These are phyloP conservation scores for Malacoctenus gilli DNA, from an alignment of 2,797 vertebrate genomes.

Conservation along the genomic window DNA sequence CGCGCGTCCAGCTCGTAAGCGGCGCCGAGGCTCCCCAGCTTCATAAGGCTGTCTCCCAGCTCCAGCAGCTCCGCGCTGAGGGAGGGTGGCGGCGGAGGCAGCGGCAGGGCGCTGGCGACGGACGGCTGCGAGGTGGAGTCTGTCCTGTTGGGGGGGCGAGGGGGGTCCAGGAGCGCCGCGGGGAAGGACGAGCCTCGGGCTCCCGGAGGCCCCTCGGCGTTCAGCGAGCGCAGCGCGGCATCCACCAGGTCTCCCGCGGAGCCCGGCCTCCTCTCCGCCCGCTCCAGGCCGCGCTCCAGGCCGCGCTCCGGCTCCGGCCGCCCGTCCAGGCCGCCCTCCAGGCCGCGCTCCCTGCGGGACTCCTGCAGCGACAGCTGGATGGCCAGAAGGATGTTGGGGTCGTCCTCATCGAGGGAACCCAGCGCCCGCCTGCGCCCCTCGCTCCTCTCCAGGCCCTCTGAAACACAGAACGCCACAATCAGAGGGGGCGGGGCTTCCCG, in stretches of 20 bases:
- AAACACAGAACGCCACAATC: constrained; percentile 29
- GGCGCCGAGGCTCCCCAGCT: constrained; percentile 84
- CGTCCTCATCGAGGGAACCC: constrained; percentile 95
- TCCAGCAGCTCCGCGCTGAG: constrained; percentile 96
- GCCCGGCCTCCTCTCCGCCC: constrained; percentile 62
- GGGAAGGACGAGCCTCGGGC: constrained; percentile 91
- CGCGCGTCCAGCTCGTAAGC: constrained; percentile 73
- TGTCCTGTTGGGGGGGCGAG: constrained; percentile 84
- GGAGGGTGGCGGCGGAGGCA: constrained; percentile 84
- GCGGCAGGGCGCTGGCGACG: constrained; percentile 49
- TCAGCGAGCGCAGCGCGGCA: constrained; percentile 83
- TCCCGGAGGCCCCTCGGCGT: constrained; percentile 85
- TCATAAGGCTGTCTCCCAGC: constrained; percentile 93
- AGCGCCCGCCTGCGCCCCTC: constrained; percentile 71
- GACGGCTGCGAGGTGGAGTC: constrained; percentile 69
- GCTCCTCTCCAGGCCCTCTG: constrained; percentile 73
- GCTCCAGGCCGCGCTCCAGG: constrained; percentile 47
- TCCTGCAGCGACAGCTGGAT: constrained; percentile 98
- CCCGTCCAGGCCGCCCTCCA: constrained; percentile 56
- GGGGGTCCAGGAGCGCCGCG: constrained; percentile 83
- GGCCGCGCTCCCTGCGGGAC: constrained; percentile 75
- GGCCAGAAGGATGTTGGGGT: constrained; percentile 96
- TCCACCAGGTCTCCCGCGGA: constrained; percentile 65
- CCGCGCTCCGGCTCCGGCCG: constrained; percentile 49
- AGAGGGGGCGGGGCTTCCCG: constrained; percentile 3